Evolutionary conservation across 2,113 vertebrate genomes (phyloP), one percentile per base, ranked within the genome.

Genomic region (Suricata suricatta): DNA sequence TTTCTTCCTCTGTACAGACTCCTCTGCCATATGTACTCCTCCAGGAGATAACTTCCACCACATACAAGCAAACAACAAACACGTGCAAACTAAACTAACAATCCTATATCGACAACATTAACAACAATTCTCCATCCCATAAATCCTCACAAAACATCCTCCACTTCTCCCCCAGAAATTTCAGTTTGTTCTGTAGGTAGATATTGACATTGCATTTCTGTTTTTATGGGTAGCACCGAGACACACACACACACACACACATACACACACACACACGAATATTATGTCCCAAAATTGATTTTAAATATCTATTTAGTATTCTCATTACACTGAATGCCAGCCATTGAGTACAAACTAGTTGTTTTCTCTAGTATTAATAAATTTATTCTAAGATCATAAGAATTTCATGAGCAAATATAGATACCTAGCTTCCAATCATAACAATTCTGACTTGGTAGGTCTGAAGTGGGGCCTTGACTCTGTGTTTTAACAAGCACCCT

Each of bases 381-480:
- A 57, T 81, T 52, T 31, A 38, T 47, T 12, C 33, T n/a, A 82
- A 77, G 9, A 7, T 16, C 68, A 79, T 50, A 79, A 86, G 13
- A 57, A 71, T 94, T 87, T 41, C 12, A 44, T 25, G 7, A 93
- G 33, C 69, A 60, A 87, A 57, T 25, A 54, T 14, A 90, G 60
- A 74, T 79, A 74, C 64, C 50, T 74, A 47, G 29, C 33, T 91
- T 11, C 21, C 12, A 71, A 29, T 63, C 50, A 76, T 27, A 44
- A 38, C 29, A 86, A 71, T 94, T 94, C 50, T 76, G n/a, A 92
- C 11, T 60, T 79, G 21, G n/a, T 16, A 92, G 41, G 35, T 76
- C 12, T 90, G 44, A 29, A 29, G 10, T 50, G 27, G 15, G 25
- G 11, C 35, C 25, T 89, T 47, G 31, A 72, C 17, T 92, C 14